These are phyloP conservation scores for Lacerta agilis DNA, from an alignment of 2,797 vertebrate species.

Conservation along the genomic window DNA sequence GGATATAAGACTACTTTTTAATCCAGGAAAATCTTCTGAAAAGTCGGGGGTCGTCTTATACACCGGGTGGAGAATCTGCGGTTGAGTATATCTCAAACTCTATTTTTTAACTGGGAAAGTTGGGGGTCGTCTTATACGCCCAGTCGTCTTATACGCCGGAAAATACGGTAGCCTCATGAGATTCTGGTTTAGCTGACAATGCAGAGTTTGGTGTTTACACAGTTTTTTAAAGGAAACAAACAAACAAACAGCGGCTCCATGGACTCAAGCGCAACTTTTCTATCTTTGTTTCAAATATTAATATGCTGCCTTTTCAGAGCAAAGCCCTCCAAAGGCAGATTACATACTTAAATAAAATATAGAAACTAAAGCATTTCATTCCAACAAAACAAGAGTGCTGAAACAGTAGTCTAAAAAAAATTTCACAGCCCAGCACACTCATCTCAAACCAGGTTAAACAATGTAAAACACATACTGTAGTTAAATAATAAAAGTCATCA, in stretches of 20 bases:
- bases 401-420: background rate
- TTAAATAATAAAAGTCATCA: background rate
- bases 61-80: no score
- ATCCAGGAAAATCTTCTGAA: no score
- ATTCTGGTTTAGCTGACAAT: background rate
- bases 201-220: background rate
- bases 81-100: no score
- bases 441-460: background rate
- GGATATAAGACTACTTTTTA: no score
- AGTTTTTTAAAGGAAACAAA: background rate
- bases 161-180: background rate
- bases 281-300: background rate
- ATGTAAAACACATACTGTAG: background rate
- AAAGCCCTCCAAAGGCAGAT: background rate
- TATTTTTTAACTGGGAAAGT: no score
- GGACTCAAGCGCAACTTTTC: background rate
- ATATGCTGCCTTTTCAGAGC: background rate
- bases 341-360: background rate
- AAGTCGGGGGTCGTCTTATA: no score
- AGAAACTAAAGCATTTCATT: constrained; percentile 5
- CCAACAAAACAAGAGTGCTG: background rate
- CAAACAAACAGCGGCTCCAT: background rate
- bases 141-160: no score
- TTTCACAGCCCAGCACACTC: background rate
- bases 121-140: no score